Base-by-base conservation (phyloP, 2,888 invertebrate genomes). In the Lepidochrysops patricia region DNA sequence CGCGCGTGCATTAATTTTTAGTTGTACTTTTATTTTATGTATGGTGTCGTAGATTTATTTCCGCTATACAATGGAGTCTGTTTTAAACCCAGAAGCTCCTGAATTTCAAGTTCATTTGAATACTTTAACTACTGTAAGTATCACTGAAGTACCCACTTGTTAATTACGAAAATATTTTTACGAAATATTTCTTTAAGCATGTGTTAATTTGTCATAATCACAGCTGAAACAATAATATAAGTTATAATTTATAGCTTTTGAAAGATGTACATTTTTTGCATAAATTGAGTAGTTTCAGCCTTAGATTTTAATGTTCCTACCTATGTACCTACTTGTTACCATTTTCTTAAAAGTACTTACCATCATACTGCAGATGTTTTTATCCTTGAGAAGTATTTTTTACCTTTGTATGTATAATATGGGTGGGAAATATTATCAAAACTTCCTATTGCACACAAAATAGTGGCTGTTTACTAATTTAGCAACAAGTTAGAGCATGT, bases 41-140 rank as follows among this genome's bases (percentile, higher is more conserved):
- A 64, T 62, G 65, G 64, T 64, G 64, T 65, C 65, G 65, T 64
- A 61, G 60, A 49, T 63, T 63, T 43, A 32, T 43, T 37, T 29
- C 27, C 15, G 29, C 29, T 27, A 19, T 66, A 79, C 72, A 68
- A 85, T 86, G 85, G 77, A 79, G 73, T 84, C 80, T 34, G 71
- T 69, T 63, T 70, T 86, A 62, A 85, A 86, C 71, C 86, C 86
- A 1, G 84, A 85, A 65, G 85, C 84, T 59, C 84, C 85, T 34
- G 86, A 86, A 64, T 86, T 86, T 69, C 74, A 76, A 65, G 83
- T 84, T 49, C 71, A 79, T 65, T 69, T 84, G 56, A 75, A 73
- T 64, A 70, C 77, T 63, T 72, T 77, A 7, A 77, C 84, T 60
- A 73, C 82, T 81, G 85, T 84, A 67, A 50, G 58, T 60, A 49